Conservation (phyloP, 2,797 vertebrate species). For the Gallirallus australis region DNA sequence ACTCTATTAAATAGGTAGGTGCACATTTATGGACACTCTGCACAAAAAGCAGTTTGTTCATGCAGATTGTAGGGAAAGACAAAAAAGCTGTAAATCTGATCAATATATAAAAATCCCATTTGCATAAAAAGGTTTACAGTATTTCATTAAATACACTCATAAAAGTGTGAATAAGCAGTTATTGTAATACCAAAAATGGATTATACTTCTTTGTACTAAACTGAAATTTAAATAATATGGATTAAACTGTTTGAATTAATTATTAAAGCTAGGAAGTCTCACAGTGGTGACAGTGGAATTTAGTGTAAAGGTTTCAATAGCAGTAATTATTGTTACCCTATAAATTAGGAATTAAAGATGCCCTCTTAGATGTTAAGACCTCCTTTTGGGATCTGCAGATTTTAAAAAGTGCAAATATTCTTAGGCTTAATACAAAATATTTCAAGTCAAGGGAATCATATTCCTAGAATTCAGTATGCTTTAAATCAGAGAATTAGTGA, state of each 20-base stretch:
- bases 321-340: not conserved
- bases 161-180: constrained; percentile 38
- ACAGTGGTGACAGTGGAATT: not conserved
- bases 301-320: not conserved
- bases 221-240: constrained; percentile 13
- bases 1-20: constrained; percentile 25
- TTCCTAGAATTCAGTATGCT: not conserved
- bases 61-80: not conserved
- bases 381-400: not conserved
- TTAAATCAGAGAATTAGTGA: not conserved
- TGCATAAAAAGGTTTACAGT: constrained; percentile 9
- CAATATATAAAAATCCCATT: constrained; percentile 9
- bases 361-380: not conserved
- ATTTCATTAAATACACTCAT: constrained; percentile 39
- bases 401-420: not conserved
- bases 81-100: constrained; percentile 4
- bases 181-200: constrained; percentile 15
- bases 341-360: not conserved
- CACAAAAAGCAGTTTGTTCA: not conserved
- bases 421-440: not conserved
- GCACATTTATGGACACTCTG: constrained; percentile 10
- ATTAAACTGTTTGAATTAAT: constrained; percentile 38
- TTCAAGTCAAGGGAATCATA: not conserved
- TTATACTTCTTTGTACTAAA: not conserved
- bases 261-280: not conserved